Base-by-base conservation (phyloP, 2,113 vertebrate genomes). In the Myotis lucifugus region DNA sequence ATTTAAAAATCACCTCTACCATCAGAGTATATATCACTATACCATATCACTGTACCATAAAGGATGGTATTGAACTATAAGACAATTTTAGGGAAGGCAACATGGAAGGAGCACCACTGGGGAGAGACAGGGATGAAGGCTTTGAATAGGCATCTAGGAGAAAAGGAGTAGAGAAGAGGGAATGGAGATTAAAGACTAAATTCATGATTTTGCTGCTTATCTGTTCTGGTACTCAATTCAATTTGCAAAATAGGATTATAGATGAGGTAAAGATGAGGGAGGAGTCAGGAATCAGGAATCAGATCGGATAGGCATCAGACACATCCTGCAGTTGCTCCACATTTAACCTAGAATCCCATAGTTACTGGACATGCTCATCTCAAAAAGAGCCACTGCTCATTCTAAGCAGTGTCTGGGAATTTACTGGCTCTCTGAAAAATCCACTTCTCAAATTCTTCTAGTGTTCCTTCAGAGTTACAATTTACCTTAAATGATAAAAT, bases 391-490 rank as follows among this genome's bases (percentile, higher is more conserved):
- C 23, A 66, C 3, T 81, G 27, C 64, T 74, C 85, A 90, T 85
- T 81, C 50, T 70, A 5, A 85, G 46, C 12, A 76, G n/a, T n/a
- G 14, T 11, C 25, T 61, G 40, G 42, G 34, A 40, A 93, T 69
- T 90, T 37, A 64, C 29, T 64, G 78, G 21, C 52, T 61, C 34
- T 90, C 85, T 82, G 13, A 88, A 81, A 76, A 23, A 17, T 67
- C n/a, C 85, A 14, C 32, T 82, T 89, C 66, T 88, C 90, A 82
- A 67, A 91, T 52, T 91, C 27, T 76, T 37, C 34, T 61, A 66
- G n/a, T 46, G 32, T 17, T 84, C 56, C 59, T 79, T 87, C n/a
- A 32, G 29, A 85, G 40, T 73, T 74, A 87, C 5, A 84, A 89
- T 76, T 79, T 64, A 73, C 19, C 74, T 94, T 86, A 37, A 81